phyloP scores from a whole-genome alignment of 2,797 vertebrate genomes.

The Aldrovandia affinis region DNA sequence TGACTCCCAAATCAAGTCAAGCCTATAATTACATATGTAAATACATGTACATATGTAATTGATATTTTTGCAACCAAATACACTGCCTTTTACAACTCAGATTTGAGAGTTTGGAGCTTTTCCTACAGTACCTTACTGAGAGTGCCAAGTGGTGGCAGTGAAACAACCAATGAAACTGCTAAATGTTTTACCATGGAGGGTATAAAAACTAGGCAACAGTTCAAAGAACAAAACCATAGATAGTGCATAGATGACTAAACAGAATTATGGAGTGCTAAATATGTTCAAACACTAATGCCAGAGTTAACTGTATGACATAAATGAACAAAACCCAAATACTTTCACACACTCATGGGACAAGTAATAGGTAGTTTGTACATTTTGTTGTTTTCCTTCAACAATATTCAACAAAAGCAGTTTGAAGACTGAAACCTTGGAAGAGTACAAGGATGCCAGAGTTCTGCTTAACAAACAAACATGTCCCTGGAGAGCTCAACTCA shows the following conservation, averaged over 20 bases:
- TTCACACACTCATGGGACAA: neutral
- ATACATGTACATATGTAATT: too few species aligned
- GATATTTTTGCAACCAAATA: too few species aligned
- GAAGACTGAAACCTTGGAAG: conserved; percentile 26
- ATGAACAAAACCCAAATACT: neutral
- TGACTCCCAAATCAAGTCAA: too few species aligned
- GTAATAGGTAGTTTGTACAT: neutral
- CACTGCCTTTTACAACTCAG: too few species aligned
- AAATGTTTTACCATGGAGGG: neutral
- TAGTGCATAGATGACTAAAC: neutral
- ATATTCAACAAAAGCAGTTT: conserved; percentile 10
- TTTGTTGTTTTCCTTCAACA: neutral
- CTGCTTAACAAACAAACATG: conserved; percentile 39
- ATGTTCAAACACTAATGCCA: neutral
- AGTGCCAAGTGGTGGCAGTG: neutral
- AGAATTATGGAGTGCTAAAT: neutral
- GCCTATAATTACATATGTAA: too few species aligned
- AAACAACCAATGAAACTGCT: neutral
- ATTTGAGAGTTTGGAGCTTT: neutral
- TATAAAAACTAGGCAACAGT: neutral
- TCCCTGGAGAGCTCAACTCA: conserved; percentile 37
- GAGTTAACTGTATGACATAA: neutral
- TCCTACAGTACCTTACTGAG: neutral
- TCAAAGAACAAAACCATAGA: neutral
- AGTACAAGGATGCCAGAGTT: conserved; percentile 26